A percentile compares a stretch with the other conserved stretches of the same genome.
These are phyloP conservation scores for Hyppa rectilinea DNA, from an alignment of 2,888 invertebrate genomes.

Conservation along the genomic window DNA sequence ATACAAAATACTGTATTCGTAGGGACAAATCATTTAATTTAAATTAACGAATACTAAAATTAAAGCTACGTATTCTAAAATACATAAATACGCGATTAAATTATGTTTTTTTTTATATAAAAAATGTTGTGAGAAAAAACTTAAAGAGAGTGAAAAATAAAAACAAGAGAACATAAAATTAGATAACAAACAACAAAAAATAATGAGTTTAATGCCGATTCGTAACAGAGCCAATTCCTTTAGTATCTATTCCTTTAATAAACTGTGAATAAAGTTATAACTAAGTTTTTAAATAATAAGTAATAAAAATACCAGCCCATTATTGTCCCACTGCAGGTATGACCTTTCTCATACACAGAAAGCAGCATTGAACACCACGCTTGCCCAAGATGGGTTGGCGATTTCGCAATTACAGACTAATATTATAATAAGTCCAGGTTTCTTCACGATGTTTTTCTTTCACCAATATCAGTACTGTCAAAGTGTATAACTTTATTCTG, in stretches of 20 bases:
- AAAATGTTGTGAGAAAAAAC: conserved; percentile 76
- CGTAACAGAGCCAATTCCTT: conserved; percentile 66
- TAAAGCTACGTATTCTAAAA: conserved; percentile 87
- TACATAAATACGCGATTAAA: conserved; percentile 87
- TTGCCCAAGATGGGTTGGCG: neutral
- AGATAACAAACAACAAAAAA: conserved; percentile 89
- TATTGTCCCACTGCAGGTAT: neutral
- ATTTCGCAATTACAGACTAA: neutral
- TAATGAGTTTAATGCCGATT: conserved; percentile 77
- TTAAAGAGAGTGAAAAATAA: conserved; percentile 74
- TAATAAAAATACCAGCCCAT: neutral
- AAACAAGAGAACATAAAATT: conserved; percentile 87
- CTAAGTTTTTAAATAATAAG: neutral
- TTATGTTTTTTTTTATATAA: conserved; percentile 69
- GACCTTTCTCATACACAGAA: neutral
- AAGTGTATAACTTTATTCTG: conserved; percentile 31
- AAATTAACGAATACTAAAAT: conserved; percentile 81
- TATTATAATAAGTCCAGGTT: neutral
- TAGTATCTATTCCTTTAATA: conserved; percentile 25
- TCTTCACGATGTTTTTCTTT: neutral
- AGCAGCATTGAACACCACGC: neutral
- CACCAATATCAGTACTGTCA: neutral
- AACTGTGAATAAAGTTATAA: conserved; percentile 27
- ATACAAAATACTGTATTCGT: conserved; percentile 78
- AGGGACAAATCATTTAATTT: conserved; percentile 74